Evolutionary conservation across 2,113 vertebrate genomes (phyloP), one percentile per base, ranked within the genome.

Genomic region (Cochlearius cochlearius): DNA sequence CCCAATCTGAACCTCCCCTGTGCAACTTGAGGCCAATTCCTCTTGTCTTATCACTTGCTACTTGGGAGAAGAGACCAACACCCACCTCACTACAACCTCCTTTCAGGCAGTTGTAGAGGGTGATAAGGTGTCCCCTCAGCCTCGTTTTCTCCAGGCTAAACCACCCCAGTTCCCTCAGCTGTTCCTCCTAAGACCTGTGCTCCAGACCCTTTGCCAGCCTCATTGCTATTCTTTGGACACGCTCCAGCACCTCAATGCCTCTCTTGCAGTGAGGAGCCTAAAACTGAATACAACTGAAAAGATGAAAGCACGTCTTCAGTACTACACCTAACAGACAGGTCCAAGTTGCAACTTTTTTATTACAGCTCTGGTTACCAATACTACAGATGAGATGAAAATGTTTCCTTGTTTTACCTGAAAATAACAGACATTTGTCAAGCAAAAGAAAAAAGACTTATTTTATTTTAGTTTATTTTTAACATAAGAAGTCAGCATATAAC

Each of bases 191-290:
- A 9, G 10, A 23, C 13, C 38, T 50, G 15, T 43, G 2, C 55
- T 66, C 23, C 8, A 56, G 45, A 52, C 36, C 5, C 17, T 38
- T 64, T 22, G 50, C 17, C 45, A 77, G 7, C 22, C 86, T 32
- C 2, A 0, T 4, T 66, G 45, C 13, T 1, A 10, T 69, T 38
- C 53, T 68, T 11, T 45, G 29, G n/a, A 73, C 15, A 3, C 0
- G 0, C 13, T 66, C 11, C 55, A 74, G 36, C 7, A 60, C 23
- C 25, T 86, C 23, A 8, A 20, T 29, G 2, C 23, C 34, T 27
- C 56, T 43, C 20, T 62, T 62, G 23, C 22, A 4, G 1, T 29
- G 13, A 66, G 34, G 4, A 6, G 2, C 18, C 41, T 6, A 69
- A 66, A 85, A 66, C 13, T 12, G 22, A 77, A 41, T 9, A 47